Evolutionary conservation across 1,140 invertebrate genomes (phyloP), one percentile per base, ranked within the genome.

Genomic region (Whitmania pigra): DNA sequence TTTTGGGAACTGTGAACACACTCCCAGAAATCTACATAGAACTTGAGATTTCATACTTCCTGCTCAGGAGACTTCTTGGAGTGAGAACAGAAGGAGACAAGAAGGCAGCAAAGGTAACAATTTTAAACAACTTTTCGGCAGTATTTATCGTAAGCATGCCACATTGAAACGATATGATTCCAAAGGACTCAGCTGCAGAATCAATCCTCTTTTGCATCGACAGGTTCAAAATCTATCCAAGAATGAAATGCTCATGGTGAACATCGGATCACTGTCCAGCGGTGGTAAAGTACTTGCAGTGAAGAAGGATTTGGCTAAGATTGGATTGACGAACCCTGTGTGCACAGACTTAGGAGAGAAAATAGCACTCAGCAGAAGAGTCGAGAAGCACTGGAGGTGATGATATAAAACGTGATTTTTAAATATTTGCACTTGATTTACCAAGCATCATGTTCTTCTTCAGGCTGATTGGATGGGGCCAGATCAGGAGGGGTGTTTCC

Each of bases 311-410:
- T 89, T 98, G 80, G 95, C 95, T 5, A 99, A 99, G 82, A 97
- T 99, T 73, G 89, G 90, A 55, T 85, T 99, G 31, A 97, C 93
- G 20, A 94, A 90, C 83, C 97, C 97, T 3, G 97, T 99, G 0
- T 99, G 97, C 80, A 99, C 96, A 36, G 96, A 98, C 84, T 88
- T 97, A 74, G 93, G 92, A 71, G 96, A 99, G 81, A 99, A 99
- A 81, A 97, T 99, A 78, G 96, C 97, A 15, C 86, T 99, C 4
- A 97, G 93, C 81, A 87, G 97, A 79, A 87, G 95, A 83, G 93
- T 99, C 57, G 97, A 99, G 76, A 97, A 98, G 81, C 95, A 99
- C 87, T 99, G 97, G 96, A 89, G 96, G 89, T 84, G 75, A 73
- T n/a, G 20, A 18, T 20, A 0, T 29, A 25, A 36, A 29, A 40